Evolutionary conservation across 2,113 vertebrate genomes (phyloP), one percentile per base, ranked within the genome.

Genomic region (Syngnathus floridae): DNA sequence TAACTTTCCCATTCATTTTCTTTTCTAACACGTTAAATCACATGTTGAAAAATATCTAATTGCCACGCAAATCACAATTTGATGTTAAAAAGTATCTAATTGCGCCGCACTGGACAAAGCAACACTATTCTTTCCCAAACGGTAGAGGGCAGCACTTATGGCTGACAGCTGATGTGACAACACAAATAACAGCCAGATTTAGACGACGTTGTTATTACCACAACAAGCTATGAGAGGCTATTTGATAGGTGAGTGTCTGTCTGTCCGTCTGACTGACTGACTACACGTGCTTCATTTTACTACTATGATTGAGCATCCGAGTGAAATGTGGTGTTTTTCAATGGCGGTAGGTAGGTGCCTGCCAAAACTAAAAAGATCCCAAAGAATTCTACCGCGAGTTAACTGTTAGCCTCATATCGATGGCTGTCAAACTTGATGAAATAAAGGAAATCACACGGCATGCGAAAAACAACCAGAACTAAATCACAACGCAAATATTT

Each of bases 201-300:
- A 31, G 1, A 7, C 49, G 57, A 59, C 7, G 43, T 31, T 31
- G 26, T 31, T 31, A 31, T 31, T 10, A 26, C 17, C 36, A 51
- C 17, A 13, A 66, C 35, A 10, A 12, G 41, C 67, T 3, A 48
- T 51, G 65, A 66, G 62, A 83, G 82, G 77, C 84, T 80, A 70
- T 45, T 67, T 68, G 0, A 1, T 71, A 41, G 82, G 86, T 87
- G 68, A 83, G 86, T 83, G 22, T 22, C 22, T 22, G 22, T 22
- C 22, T 31, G 26, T 31, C 26, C 3, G 26, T 3, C 26, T 26
- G 26, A 3, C 26, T 31, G 3, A 31, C 26, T 5, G 9, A 13
- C 13, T 12, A 51, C 26, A 7, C 21, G 26, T 56, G 26, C 13
- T 43, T 61, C 1, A 37, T 37, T 58, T 58, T 17, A 37, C 17